phyloP scores from a whole-genome alignment of 1,140 invertebrate species.

The Schlechtendalia chinensis region DNA sequence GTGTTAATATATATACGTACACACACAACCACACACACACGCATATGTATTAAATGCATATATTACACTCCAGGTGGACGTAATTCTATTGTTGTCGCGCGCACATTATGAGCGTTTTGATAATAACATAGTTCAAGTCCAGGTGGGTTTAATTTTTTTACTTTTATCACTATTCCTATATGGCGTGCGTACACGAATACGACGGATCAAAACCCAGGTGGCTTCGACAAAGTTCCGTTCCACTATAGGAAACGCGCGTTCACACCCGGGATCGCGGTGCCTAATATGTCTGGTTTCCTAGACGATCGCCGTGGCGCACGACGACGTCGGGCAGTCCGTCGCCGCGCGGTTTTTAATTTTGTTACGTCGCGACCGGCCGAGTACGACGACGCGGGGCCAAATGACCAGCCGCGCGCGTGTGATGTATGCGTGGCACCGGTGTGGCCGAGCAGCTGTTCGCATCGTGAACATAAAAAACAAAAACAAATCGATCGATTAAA shows the following conservation, averaged over 20 bases:
- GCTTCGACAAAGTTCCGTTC: conserved; percentile 5
- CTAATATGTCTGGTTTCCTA: too few species aligned
- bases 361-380: neutral
- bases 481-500: conserved; percentile 19
- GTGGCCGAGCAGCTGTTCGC: neutral
- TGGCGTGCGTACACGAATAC: neutral
- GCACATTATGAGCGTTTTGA: conserved; percentile 31
- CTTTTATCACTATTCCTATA: conserved; percentile 16
- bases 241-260: neutral
- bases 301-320: too few species aligned
- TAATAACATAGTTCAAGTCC: conserved; percentile 39
- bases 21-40: too few species aligned
- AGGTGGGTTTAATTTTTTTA: conserved; percentile 36
- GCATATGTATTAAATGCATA: conserved; percentile 30
- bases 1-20: neutral
- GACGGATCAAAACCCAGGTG: conserved; percentile 22
- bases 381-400: neutral
- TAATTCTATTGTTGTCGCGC: conserved; percentile 27
- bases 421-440: neutral
- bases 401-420: neutral
- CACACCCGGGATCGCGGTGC: neutral
- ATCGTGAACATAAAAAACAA: neutral
- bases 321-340: too few species aligned
- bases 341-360: neutral
- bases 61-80: conserved; percentile 40